phyloP scores from a whole-genome alignment of 2,888 invertebrate genomes.

The Diplolepis rosae region DNA sequence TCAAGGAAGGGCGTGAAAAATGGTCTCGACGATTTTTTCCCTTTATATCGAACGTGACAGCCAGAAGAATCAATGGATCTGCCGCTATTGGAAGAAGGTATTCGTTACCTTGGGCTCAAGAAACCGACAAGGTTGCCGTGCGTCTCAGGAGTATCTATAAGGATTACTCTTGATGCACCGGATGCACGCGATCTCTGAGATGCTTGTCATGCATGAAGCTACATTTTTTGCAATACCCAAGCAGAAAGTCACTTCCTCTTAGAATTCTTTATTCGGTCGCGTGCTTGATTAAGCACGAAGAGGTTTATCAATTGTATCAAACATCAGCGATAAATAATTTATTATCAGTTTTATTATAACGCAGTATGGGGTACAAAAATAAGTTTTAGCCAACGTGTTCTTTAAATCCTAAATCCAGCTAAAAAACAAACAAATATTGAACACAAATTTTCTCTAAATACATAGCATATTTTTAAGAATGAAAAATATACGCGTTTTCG shows the following conservation, averaged over 20 bases:
- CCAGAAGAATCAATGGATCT: neutral
- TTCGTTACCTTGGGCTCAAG: slow-evolving; percentile 37
- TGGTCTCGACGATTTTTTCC: neutral
- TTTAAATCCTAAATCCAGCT: too few relatives aligned
- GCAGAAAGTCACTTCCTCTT: too few relatives aligned
- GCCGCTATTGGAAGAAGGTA: slow-evolving; percentile 3
- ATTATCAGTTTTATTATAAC: too few relatives aligned
- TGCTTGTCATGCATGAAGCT: slow-evolving; percentile 34
- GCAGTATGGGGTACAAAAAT: too few relatives aligned
- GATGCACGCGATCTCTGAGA: slow-evolving; percentile 33
- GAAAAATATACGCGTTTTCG: too few relatives aligned
- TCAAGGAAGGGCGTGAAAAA: neutral
- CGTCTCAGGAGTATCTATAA: slow-evolving; percentile 28
- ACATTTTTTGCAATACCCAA: slow-evolving; percentile 11
- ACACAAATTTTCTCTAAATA: too few relatives aligned
- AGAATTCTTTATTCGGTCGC: neutral
- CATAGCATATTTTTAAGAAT: too few relatives aligned
- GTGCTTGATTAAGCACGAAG: neutral
- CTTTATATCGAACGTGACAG: neutral
- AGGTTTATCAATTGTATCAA: neutral
- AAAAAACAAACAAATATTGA: too few relatives aligned
- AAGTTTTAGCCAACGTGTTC: too few relatives aligned
- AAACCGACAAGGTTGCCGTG: slow-evolving; percentile 38
- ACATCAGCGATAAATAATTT: too few relatives aligned
- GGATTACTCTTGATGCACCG: slow-evolving; percentile 6